Conservation (phyloP, 2,113 vertebrate genomes). For the Megalops atlanticus region DNA sequence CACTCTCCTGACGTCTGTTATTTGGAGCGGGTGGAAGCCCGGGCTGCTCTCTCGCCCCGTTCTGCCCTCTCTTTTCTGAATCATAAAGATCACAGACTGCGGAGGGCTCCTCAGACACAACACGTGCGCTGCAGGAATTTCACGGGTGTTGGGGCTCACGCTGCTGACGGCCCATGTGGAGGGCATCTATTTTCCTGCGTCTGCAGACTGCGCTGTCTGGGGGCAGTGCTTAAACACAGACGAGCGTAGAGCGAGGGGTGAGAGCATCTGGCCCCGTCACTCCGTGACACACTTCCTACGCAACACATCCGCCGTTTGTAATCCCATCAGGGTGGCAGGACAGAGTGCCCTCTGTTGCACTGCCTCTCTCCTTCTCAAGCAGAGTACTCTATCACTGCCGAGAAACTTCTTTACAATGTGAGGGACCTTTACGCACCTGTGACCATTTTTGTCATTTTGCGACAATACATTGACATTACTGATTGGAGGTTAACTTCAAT, state of each 20-base stretch:
- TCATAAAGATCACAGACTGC: conserved; percentile 18
- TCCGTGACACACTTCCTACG: not conserved
- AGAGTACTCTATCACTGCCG: not conserved
- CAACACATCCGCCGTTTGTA: not conserved
- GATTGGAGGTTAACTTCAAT: too few species aligned
- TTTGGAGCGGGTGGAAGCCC: conserved; percentile 12
- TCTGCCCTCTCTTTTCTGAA: not conserved
- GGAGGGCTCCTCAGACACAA: not conserved
- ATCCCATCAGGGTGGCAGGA: not conserved
- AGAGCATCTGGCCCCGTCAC: conserved; percentile 17
- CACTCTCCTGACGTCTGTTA: conserved; percentile 15
- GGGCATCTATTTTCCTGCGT: conserved; percentile 10
- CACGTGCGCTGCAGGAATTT: not conserved
- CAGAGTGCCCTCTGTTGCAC: not conserved
- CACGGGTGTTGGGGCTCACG: conserved; percentile 17
- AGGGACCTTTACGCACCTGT: too few species aligned
- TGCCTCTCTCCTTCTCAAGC: not conserved
- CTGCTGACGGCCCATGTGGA: not conserved
- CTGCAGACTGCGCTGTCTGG: not conserved
- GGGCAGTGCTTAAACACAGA: conserved; percentile 1
- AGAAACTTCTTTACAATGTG: too few species aligned
- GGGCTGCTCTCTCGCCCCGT: not conserved
- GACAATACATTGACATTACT: too few species aligned
- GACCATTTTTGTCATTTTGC: too few species aligned
- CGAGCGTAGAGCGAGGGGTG: not conserved